Evolutionary conservation across 2,113 vertebrate genomes (phyloP).

Genomic region (Rallus limicola): DNA sequence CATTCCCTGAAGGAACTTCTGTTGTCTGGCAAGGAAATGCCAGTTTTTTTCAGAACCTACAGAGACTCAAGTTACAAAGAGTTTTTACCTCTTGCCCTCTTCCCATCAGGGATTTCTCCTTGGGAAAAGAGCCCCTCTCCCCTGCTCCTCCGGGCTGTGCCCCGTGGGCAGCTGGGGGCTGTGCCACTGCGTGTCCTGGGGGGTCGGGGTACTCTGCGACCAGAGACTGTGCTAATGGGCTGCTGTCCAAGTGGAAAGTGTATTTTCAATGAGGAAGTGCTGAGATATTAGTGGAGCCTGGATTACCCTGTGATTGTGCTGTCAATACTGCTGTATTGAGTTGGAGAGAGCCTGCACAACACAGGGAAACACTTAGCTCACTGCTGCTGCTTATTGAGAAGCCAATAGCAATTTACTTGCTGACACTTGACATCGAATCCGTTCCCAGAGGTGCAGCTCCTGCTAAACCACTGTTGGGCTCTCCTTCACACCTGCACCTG

Average conservation of each 20-base stretch:
- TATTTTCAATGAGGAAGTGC: conserved; percentile 79
- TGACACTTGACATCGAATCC: conserved; percentile 85
- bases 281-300: conserved; percentile 80
- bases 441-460: conserved; percentile 74
- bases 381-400: conserved; percentile 97
- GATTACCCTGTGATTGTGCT: conserved; percentile 95
- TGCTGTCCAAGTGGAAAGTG: conserved; percentile 73
- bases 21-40: conserved; percentile 38
- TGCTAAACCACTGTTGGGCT: conserved; percentile 11
- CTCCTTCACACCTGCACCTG: not conserved
- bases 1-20: conserved; percentile 36
- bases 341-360: conserved; percentile 83
- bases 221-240: conserved; percentile 65
- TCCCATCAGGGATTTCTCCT: conserved; percentile 49
- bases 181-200: not conserved
- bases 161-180: not conserved
- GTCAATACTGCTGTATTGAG: conserved; percentile 96
- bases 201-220: not conserved
- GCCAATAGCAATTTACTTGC: conserved; percentile 99
- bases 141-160: conserved; percentile 24
- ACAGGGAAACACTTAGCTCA: conserved; percentile 86
- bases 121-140: conserved; percentile 51
- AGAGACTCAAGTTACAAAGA: conserved; percentile 64
- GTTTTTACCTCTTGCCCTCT: conserved; percentile 63
- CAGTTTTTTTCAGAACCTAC: conserved; percentile 41